Conservation (phyloP, 2,797 vertebrate genomes). For the Perodicticus potto region DNA sequence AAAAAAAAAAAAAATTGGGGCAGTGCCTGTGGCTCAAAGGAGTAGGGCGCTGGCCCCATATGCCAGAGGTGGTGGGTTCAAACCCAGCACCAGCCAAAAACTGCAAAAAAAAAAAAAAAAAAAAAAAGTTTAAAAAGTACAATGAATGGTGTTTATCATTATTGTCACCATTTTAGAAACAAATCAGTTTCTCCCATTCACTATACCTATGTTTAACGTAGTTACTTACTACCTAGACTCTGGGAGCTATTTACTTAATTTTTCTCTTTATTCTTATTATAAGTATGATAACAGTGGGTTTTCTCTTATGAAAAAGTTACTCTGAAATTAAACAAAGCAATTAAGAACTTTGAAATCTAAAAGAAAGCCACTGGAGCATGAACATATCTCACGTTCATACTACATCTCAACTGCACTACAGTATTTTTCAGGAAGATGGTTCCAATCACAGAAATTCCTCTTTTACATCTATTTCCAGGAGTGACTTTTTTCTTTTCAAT, state of each 20-base stretch:
- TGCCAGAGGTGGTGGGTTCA: too few species aligned
- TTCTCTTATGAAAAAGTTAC: slow-evolving; percentile 29
- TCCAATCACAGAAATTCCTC: background rate
- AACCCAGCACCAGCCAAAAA: too few species aligned
- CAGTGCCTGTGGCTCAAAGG: too few species aligned
- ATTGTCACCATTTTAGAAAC: background rate
- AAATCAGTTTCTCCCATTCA: background rate
- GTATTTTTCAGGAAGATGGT: background rate
- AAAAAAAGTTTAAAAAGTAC: background rate
- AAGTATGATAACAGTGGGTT: background rate
- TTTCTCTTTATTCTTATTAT: slow-evolving; percentile 27
- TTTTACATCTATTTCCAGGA: background rate
- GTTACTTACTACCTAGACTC: background rate
- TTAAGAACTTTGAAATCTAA: background rate
- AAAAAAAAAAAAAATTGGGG: too few species aligned
- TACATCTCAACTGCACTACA: background rate
- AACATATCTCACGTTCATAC: background rate
- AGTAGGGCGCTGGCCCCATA: too few species aligned
- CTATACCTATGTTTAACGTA: background rate
- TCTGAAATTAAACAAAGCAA: slow-evolving; percentile 31
- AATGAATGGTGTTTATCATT: background rate
- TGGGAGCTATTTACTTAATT: background rate
- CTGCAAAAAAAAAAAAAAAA: too few species aligned
- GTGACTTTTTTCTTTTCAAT: background rate
- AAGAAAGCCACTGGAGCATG: background rate